Conservation (phyloP, 2,888 invertebrate genomes). For the Ectemnius lituratus region DNA sequence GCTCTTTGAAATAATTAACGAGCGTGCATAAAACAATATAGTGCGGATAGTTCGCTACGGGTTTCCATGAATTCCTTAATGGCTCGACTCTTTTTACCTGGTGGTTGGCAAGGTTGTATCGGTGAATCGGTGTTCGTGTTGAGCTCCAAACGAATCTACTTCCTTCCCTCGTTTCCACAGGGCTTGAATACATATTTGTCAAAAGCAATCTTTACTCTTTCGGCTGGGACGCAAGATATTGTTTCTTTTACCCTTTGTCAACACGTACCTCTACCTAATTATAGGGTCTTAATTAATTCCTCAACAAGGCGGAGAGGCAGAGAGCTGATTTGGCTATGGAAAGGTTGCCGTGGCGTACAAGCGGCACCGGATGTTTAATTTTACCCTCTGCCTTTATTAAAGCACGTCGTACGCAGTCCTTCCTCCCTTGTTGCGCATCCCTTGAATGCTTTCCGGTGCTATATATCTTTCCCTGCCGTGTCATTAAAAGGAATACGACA, state of each 20-base stretch:
- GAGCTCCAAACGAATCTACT: too few species aligned
- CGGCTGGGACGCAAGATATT: not conserved
- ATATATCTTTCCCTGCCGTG: not conserved
- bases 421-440: conserved; percentile 7
- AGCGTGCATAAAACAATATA: too few species aligned
- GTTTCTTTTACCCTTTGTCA: not conserved
- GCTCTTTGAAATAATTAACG: too few species aligned
- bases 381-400: not conserved
- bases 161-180: too few species aligned
- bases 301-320: not conserved
- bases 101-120: too few species aligned
- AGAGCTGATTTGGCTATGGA: not conserved
- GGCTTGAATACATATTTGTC: not conserved
- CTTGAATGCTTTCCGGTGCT: not conserved
- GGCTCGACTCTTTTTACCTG: too few species aligned
- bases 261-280: not conserved
- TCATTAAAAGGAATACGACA: not conserved
- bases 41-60: too few species aligned
- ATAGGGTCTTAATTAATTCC: conserved; percentile 7
- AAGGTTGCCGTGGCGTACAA: not conserved
- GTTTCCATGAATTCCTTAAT: too few species aligned
- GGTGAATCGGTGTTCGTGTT: too few species aligned
- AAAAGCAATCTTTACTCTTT: not conserved
- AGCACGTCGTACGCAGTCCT: not conserved
- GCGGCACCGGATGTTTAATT: not conserved